phyloP scores from a whole-genome alignment of 1,140 invertebrate species.

The Cyclina sinensis region DNA sequence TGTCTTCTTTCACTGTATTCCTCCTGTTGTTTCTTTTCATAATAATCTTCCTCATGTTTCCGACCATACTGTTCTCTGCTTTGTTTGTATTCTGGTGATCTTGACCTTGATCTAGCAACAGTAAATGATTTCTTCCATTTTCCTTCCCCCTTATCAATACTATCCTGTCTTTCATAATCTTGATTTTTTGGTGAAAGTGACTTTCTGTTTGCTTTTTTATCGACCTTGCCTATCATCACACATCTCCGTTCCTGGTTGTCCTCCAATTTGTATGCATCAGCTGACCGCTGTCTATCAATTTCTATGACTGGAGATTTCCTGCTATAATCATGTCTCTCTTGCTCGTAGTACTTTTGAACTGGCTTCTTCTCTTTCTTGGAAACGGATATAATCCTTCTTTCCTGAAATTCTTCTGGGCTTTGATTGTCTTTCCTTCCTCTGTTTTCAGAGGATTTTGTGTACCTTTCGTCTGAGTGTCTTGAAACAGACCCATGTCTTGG shows the following conservation, averaged over 20 bases:
- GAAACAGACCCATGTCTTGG: background rate
- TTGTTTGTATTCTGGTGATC: background rate
- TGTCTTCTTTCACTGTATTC: conserved; percentile 29
- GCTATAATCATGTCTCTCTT: background rate
- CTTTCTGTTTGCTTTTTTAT: background rate
- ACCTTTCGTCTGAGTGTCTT: background rate
- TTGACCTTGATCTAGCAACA: conserved; percentile 29
- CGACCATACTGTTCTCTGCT: background rate
- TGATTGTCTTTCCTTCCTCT: background rate
- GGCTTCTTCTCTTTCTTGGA: conserved; percentile 23
- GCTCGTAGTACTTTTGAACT: background rate
- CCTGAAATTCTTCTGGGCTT: background rate
- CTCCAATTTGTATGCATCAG: background rate
- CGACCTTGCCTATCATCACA: background rate
- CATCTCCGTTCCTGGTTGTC: conserved; percentile 27
- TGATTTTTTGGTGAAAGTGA: background rate
- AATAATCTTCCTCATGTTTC: background rate
- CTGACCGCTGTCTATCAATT: background rate
- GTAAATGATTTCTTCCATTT: conserved; percentile 41
- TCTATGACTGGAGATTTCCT: background rate
- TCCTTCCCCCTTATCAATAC: conserved; percentile 5
- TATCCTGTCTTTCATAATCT: conserved; percentile 12
- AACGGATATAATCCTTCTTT: conserved; percentile 32
- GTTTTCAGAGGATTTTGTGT: background rate
- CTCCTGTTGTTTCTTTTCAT: conserved; percentile 23